Evolutionary conservation across 2,888 invertebrate species (phyloP), one percentile per base, ranked within the genome.

Genomic region (Petrolisthes manimaculis): DNA sequence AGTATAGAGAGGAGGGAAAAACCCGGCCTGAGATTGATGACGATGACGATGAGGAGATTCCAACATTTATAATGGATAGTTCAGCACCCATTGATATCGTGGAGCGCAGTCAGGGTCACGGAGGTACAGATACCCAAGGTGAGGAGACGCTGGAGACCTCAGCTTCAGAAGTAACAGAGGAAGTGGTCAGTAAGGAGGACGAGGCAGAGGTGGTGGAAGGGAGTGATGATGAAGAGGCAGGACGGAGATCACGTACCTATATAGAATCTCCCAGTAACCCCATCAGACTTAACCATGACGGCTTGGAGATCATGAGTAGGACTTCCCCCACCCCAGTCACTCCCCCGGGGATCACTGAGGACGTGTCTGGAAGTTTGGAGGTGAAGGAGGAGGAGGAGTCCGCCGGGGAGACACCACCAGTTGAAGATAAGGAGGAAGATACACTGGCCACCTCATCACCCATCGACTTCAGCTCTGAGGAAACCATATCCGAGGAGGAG

Each of bases 251-350:
- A 14, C 84, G 84, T n/a, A 80, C 84, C 51, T 88, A 84, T 24
- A 71, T 84, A 37, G 80, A 79, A 51, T 21, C 71, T 6, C 21
- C 71, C 14, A 71, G 55, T 8, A 84, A 55, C 24, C 84, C 6
- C 14, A 55, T 56, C 18, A 84, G 80, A 55, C 21, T 74, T 6
- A 37, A 53, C 61, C 69, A n/a, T 24, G 71, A 71, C 61, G 88
- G 88, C 18, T 21, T 88, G 3, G 88, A 88, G 67, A 85, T 71
- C 69, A 84, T 88, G 88, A 88, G 88, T 37, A 85, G 84, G 88
- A 88, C 88, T 53, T 88, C 88, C n/a, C 85, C 88, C 9, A 88
- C 84, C 61, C 88, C 88, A 21, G 80, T 84, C 24, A 54, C 82
- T 18, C 75, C 84, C 74, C 82, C 75, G 55, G 80, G 51, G 12